A percentile compares a stretch with the other conserved stretches of the same genome.
Evolutionary conservation across 2,888 invertebrate genomes (phyloP).

Genomic region (Macaria liturata): DNA sequence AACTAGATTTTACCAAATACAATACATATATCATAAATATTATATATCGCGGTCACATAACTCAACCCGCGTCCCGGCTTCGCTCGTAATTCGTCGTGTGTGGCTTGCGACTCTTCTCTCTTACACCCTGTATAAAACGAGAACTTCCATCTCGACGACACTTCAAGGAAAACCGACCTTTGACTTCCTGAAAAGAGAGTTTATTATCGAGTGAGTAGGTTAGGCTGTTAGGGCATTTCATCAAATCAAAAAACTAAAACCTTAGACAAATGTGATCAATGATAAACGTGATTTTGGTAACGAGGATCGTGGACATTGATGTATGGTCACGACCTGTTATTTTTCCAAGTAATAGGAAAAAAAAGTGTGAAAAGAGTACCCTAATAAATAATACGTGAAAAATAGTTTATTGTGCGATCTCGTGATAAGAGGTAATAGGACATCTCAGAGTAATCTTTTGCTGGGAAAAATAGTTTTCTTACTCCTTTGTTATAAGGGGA

Average conservation of each 20-base stretch:
- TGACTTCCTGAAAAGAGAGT: slow-evolving; percentile 39
- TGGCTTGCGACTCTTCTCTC: slow-evolving; percentile 74
- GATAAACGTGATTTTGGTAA: slow-evolving; percentile 81
- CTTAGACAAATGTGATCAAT: slow-evolving; percentile 81
- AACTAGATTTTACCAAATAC: slow-evolving; percentile 58
- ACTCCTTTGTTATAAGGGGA: slow-evolving; percentile 61
- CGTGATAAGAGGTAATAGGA: slow-evolving; percentile 78
- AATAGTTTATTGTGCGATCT: slow-evolving; percentile 78
- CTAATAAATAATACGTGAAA: slow-evolving; percentile 77
- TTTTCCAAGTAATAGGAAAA: slow-evolving; percentile 68
- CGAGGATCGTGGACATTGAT: slow-evolving; percentile 69
- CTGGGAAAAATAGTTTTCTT: slow-evolving; percentile 68
- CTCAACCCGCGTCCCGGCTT: slow-evolving; percentile 68
- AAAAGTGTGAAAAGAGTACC: slow-evolving; percentile 62
- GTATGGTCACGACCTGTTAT: slow-evolving; percentile 68
- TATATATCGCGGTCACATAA: slow-evolving; percentile 73
- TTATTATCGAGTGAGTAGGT: slow-evolving; percentile 33
- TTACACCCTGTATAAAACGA: slow-evolving; percentile 55
- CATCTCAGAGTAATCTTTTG: slow-evolving; percentile 56
- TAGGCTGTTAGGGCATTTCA: slow-evolving; percentile 41
- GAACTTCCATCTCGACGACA: slow-evolving; percentile 39
- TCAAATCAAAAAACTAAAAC: slow-evolving; percentile 56
- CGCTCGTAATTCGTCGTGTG: slow-evolving; percentile 80
- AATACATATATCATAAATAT: slow-evolving; percentile 70
- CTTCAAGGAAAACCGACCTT: slow-evolving; percentile 44